These are phyloP conservation scores for Podocnemis expansa DNA, from an alignment of 2,113 vertebrate genomes.

Conservation along the genomic window DNA sequence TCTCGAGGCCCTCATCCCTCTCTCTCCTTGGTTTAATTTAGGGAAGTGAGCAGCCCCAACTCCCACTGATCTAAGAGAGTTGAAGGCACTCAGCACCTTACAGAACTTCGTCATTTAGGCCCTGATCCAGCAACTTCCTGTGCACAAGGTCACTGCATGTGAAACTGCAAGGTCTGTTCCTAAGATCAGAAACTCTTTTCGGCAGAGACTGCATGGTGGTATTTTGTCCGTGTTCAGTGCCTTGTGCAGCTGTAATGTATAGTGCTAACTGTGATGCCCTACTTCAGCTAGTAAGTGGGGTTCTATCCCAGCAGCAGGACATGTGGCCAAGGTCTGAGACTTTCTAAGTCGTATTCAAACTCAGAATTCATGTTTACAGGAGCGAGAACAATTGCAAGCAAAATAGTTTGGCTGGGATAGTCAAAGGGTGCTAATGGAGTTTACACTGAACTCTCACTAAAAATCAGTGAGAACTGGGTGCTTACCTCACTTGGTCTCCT, in stretches of 20 bases:
- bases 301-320: neutral
- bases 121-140: neutral
- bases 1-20: neutral
- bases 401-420: neutral
- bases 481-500: neutral
- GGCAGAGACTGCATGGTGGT: neutral
- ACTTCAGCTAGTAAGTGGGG: neutral
- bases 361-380: neutral
- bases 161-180: neutral
- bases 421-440: neutral
- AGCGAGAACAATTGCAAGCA: neutral
- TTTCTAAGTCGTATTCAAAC: neutral
- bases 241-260: neutral
- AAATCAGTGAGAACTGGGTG: neutral
- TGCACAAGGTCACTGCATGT: neutral
- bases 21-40: neutral
- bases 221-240: neutral
- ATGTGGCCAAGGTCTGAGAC: neutral
- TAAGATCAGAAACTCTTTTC: neutral
- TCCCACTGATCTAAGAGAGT: neutral
- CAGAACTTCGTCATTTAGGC: neutral
- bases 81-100: neutral
- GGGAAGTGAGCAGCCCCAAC: neutral
- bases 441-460: neutral
- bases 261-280: neutral